phyloP scores from a whole-genome alignment of 1,140 invertebrate genomes.

The Brachionus rubens region DNA sequence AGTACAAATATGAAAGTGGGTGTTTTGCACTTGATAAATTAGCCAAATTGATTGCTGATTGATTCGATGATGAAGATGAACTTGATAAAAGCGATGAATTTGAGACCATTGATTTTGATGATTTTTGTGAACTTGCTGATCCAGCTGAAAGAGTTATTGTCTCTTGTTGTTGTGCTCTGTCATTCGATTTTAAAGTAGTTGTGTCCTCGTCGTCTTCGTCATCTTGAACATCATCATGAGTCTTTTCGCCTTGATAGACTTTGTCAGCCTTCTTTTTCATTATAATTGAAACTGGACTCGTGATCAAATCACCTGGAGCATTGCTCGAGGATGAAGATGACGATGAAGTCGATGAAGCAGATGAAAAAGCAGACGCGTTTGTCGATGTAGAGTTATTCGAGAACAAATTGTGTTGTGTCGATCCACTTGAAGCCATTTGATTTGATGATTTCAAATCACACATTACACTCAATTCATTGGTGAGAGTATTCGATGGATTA shows the following conservation, averaged over 20 bases:
- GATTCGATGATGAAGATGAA: background rate
- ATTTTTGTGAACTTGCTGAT: background rate
- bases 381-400: slow-evolving; percentile 36
- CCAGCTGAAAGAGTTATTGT: slow-evolving; percentile 32
- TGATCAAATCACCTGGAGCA: background rate
- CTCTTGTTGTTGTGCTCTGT: background rate
- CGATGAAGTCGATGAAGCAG: background rate
- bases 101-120: slow-evolving; percentile 6
- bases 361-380: slow-evolving; percentile 16
- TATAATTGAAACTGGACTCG: slow-evolving; percentile 43
- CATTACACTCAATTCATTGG: slow-evolving; percentile 7
- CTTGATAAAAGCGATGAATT: slow-evolving; percentile 10
- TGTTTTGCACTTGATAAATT: slow-evolving; percentile 38
- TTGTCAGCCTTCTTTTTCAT: slow-evolving; percentile 15
- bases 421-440: slow-evolving; percentile 1
- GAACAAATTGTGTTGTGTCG: background rate
- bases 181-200: background rate
- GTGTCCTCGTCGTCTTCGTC: background rate
- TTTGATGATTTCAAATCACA: background rate
- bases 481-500: background rate
- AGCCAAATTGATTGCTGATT: background rate
- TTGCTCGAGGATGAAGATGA: background rate
- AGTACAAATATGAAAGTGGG: slow-evolving; percentile 24
- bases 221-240: too few relatives aligned
- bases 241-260: too few relatives aligned